These are phyloP conservation scores for Pseudoatta argentina DNA, from an alignment of 1,140 invertebrate species.

Conservation along the genomic window DNA sequence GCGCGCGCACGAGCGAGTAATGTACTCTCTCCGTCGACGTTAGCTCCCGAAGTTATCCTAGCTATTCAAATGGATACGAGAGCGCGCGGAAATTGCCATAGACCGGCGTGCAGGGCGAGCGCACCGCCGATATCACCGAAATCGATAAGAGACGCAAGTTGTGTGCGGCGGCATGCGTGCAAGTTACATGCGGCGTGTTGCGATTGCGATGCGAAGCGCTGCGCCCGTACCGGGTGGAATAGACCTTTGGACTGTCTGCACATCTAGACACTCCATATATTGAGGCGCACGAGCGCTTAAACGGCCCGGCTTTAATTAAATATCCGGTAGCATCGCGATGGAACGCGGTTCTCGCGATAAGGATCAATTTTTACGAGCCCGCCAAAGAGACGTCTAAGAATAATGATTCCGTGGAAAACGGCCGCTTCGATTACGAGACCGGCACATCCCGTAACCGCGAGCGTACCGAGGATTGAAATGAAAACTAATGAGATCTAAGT, in stretches of 20 bases:
- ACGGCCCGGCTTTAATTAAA: conserved; percentile 51
- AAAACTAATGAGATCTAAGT: conserved; percentile 23
- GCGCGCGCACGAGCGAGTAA: conserved; percentile 31
- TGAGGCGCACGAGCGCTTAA: conserved; percentile 16
- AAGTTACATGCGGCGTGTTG: conserved; percentile 53
- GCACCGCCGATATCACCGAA: conserved; percentile 59
- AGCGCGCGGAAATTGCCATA: conserved; percentile 63
- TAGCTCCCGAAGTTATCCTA: conserved; percentile 66
- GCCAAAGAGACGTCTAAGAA: conserved; percentile 39
- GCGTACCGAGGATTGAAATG: neutral
- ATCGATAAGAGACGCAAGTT: conserved; percentile 65
- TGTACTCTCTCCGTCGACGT: conserved; percentile 59
- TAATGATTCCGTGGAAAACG: conserved; percentile 39
- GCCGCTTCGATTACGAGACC: neutral
- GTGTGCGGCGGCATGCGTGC: conserved; percentile 58
- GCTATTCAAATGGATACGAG: conserved; percentile 66
- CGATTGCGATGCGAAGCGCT: neutral
- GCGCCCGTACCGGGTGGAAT: neutral
- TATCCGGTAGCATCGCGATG: conserved; percentile 31
- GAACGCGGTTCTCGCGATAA: conserved; percentile 29
- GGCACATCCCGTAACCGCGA: neutral
- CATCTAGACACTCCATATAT: conserved; percentile 35
- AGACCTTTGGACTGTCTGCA: conserved; percentile 12
- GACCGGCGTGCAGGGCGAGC: conserved; percentile 29
- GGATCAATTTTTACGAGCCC: conserved; percentile 60